Base-by-base conservation (phyloP, 2,888 invertebrate species). In the Bugulina stolonifera region DNA sequence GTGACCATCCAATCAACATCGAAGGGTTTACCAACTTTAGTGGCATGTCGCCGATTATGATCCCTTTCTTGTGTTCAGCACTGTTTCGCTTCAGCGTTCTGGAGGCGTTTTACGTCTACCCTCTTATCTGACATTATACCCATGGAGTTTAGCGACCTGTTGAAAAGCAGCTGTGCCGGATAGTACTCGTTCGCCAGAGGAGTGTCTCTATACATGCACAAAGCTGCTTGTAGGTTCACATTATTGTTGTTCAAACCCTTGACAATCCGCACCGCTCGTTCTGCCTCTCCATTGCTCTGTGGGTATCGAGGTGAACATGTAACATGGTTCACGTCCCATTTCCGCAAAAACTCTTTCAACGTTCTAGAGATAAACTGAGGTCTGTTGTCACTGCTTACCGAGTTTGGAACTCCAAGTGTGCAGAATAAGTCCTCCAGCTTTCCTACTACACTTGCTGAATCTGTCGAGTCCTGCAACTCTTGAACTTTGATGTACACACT, bases 351-450 rank as follows among this genome's bases (percentile, higher is more conserved):
- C 35, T 43, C 32, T 35, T 35, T 35, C 22, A 70, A 70, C 2
- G 22, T 54, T 29, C 1, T 2, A 32, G 43, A 22, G 5, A 34
- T 1, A 35, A 29, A 71, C 54, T 71, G 73, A 18, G 72, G 73
- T 1, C 72, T 73, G 29, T 73, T 73, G 25, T 73, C 73, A 27
- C 55, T 69, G 22, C 54, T 29, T 2, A 73, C 35, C 32, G 35
- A 25, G 2, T 57, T 69, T 25, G 72, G 72, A 27, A 73, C 43
- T 1, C 73, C 72, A 52, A 57, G 52, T 25, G 32, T 73, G 23
- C 57, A 57, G 25, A 57, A 57, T n/a, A n/a, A n/a, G n/a, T n/a
- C n/a, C n/a, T n/a, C n/a, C n/a, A n/a, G n/a, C n/a, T n/a, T n/a
- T n/a, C n/a, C n/a, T n/a, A n/a, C n/a, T n/a, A n/a, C n/a, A n/a